phyloP scores from a whole-genome alignment of 2,113 vertebrate species.

The Lucifuga dentata region DNA sequence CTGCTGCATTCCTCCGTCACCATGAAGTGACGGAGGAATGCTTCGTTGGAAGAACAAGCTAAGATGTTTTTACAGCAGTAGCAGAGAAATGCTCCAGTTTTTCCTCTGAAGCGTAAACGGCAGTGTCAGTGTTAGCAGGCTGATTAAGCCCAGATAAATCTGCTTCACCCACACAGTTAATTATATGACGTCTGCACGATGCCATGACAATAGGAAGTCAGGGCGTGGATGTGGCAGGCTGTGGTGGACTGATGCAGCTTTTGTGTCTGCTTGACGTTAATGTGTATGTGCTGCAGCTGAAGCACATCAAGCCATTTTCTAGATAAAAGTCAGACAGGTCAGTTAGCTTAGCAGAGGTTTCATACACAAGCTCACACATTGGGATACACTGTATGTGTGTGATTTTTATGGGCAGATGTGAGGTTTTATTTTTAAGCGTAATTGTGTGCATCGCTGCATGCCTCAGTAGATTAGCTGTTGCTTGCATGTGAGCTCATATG shows the following conservation, averaged over 20 bases:
- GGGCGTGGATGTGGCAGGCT: background rate
- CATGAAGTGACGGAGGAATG: too few relatives aligned
- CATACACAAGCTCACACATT: background rate
- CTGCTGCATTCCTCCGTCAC: constrained; percentile 10
- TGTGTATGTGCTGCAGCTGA: constrained; percentile 23
- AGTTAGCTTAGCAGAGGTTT: constrained; percentile 19
- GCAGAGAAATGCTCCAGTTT: background rate
- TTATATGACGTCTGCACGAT: constrained; percentile 18
- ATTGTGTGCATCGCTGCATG: constrained; percentile 6
- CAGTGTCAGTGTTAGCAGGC: constrained; percentile 28
- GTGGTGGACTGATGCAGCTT: background rate
- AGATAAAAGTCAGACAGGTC: constrained; percentile 11
- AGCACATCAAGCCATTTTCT: constrained; percentile 23
- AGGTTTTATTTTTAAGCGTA: background rate
- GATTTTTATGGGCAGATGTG: too few relatives aligned
- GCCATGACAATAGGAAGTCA: constrained; percentile 23
- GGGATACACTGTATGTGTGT: constrained; percentile 6
- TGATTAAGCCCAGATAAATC: constrained; percentile 23
- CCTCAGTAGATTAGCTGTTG: constrained; percentile 13
- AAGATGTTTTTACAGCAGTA: background rate
- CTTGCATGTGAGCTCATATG: constrained; percentile 18
- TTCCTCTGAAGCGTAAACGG: constrained; percentile 10
- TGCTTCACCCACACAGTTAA: constrained; percentile 24
- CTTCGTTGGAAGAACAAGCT: constrained; percentile 27
- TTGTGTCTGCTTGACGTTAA: constrained; percentile 15